phyloP scores from a whole-genome alignment of 2,888 invertebrate genomes.

The Drosophila kuntzei region DNA sequence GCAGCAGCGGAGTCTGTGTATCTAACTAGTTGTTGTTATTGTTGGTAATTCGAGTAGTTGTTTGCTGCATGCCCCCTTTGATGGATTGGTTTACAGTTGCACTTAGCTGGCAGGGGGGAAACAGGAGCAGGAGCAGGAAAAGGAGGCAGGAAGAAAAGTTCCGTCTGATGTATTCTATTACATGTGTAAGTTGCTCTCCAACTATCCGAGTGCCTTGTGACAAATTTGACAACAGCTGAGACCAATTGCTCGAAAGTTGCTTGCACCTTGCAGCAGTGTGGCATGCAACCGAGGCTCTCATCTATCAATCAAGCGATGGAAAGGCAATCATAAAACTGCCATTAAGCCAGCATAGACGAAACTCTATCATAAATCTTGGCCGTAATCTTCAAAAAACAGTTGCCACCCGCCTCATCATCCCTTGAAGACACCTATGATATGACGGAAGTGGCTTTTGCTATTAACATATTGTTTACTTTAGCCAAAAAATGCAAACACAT shows the following conservation, averaged over 20 bases:
- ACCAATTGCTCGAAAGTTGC: slow-evolving; percentile 63
- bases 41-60: slow-evolving; percentile 72
- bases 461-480: slow-evolving; percentile 79
- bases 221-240: slow-evolving; percentile 80
- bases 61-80: slow-evolving; percentile 65
- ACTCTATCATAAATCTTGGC: slow-evolving; percentile 72
- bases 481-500: slow-evolving; percentile 57
- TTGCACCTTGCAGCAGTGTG: slow-evolving; percentile 28
- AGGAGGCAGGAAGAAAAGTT: background rate
- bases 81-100: slow-evolving; percentile 75
- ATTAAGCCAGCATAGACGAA: slow-evolving; percentile 63
- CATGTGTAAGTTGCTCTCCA: slow-evolving; percentile 78
- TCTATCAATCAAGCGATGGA: slow-evolving; percentile 71
- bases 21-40: slow-evolving; percentile 48
- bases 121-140: no score
- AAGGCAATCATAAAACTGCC: slow-evolving; percentile 78
- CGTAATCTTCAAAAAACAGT: slow-evolving; percentile 72
- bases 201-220: slow-evolving; percentile 72
- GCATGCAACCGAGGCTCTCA: slow-evolving; percentile 41
- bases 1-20: slow-evolving; percentile 20
- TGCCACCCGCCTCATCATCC: background rate
- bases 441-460: slow-evolving; percentile 37
- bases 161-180: slow-evolving; percentile 66
- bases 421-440: slow-evolving; percentile 10
- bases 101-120: slow-evolving; percentile 35